Evolutionary conservation across 2,113 vertebrate species (phyloP).

Genomic region (Sminthopsis crassicaudata): DNA sequence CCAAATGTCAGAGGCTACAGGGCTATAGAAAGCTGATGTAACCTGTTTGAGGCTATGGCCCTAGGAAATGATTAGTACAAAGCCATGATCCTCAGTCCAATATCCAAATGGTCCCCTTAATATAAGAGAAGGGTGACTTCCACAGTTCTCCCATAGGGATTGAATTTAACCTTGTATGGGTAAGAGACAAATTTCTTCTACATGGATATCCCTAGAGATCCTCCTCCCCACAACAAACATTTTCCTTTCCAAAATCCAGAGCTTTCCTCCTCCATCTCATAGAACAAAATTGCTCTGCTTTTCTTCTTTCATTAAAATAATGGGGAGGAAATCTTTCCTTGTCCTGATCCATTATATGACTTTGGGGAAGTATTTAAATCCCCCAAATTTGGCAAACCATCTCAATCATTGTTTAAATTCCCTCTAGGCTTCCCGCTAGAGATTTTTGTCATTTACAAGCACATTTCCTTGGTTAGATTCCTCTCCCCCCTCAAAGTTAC

Average conservation of each 20-base stretch:
- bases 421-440: conserved; percentile 75
- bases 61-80: background rate
- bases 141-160: background rate
- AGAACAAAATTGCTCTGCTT: background rate
- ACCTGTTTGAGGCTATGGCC: background rate
- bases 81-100: background rate
- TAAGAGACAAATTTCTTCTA: background rate
- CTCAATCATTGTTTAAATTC: conserved; percentile 79
- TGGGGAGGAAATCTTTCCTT: background rate
- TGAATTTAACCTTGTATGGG: background rate
- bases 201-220: background rate
- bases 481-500: conserved; percentile 63
- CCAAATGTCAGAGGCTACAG: background rate
- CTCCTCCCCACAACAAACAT: background rate
- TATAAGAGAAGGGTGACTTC: background rate
- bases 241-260: conserved; percentile 60
- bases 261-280: conserved; percentile 64
- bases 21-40: background rate
- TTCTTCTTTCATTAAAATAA: background rate
- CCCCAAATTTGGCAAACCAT: conserved; percentile 75
- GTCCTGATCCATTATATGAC: conserved; percentile 54
- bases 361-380: conserved; percentile 72
- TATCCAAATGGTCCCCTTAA: background rate
- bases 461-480: conserved; percentile 70
- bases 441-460: conserved; percentile 78